Base-by-base conservation (phyloP, 2,113 vertebrate species). In the Cryptoleucopteryx plumbea region DNA sequence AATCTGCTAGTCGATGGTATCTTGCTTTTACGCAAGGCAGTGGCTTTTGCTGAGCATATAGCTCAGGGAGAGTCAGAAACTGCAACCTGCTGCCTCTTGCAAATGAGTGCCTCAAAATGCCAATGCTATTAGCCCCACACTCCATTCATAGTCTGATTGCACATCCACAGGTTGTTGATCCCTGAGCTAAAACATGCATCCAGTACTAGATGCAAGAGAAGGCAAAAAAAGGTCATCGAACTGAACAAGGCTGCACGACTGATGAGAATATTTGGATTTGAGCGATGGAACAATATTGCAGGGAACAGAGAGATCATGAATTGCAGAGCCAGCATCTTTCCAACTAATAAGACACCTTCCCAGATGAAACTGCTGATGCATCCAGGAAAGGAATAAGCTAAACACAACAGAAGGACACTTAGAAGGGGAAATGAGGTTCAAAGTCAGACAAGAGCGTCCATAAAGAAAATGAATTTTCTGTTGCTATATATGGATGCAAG, bases 301-400 rank as follows among this genome's bases (percentile, higher is more conserved):
- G 79, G 55, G 87, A 91, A 75, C 27, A 45, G 52, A 50, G 68
- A 63, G 82, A 55, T 7, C 32, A 5, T 0, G 3, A 90, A 96
- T 12, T 93, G 96, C 96, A 93, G 82, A 93, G 90, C 71, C 94
- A 94, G 95, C 96, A 86, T 16, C 94, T 92, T 92, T 84, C 55
- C 90, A 55, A 86, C 88, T 88, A 90, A 88, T 67, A 67, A 95
- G 93, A 94, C 95, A 95, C 92, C 82, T 95, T 93, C 94, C 82
- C 71, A 66, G 74, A 63, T 45, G 86, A 90, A 97, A 96, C 29
- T 95, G 96, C 96, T 97, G 96, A 96, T 88, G 88, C 96, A 90
- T 86, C 88, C 88, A 93, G 95, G 90, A 94, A 71, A 82, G 82
- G 85, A 73, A 90, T 21, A 13, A 48, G 88, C 90, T 65, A 47